Evolutionary conservation across 2,797 vertebrate species (phyloP).

Genomic region (Prunella strophiata): DNA sequence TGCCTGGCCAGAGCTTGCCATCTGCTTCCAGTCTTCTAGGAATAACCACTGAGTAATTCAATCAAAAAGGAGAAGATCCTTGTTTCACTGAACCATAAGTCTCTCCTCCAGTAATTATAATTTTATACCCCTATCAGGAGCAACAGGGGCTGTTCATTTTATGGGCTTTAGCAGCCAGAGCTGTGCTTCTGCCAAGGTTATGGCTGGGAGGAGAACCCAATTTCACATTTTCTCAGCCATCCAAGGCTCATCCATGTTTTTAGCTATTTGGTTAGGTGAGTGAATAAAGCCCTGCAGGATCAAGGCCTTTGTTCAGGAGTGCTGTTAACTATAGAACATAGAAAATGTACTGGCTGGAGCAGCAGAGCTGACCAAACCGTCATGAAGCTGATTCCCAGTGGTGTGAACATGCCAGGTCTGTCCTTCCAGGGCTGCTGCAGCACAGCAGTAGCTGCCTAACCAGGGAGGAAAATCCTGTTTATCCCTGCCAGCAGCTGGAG

Average conservation of each 20-base stretch:
- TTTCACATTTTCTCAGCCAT: slow-evolving; percentile 30
- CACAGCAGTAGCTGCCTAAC: background rate
- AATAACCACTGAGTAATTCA: slow-evolving; percentile 68
- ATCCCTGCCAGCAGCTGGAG: background rate
- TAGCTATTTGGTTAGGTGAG: background rate
- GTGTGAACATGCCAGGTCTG: background rate
- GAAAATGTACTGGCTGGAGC: background rate
- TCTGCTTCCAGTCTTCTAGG: slow-evolving; percentile 75
- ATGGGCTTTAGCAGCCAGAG: slow-evolving; percentile 46
- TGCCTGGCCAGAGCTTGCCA: slow-evolving; percentile 67
- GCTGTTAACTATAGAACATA: background rate
- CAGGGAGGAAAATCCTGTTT: background rate
- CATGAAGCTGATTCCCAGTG: background rate
- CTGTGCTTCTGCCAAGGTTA: slow-evolving; percentile 59
- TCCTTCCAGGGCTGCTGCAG: slow-evolving; percentile 16
- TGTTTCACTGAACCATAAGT: slow-evolving; percentile 66
- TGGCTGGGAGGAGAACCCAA: background rate
- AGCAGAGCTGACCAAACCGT: background rate
- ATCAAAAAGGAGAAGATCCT: slow-evolving; percentile 61
- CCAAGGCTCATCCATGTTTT: background rate
- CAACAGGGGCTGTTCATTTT: slow-evolving; percentile 67
- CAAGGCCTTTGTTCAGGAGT: background rate
- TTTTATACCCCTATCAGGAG: slow-evolving; percentile 74
- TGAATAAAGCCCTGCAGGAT: background rate
- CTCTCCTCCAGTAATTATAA: slow-evolving; percentile 72